Evolutionary conservation across 2,888 invertebrate species (phyloP).

Genomic region (Amphipoea oculea): DNA sequence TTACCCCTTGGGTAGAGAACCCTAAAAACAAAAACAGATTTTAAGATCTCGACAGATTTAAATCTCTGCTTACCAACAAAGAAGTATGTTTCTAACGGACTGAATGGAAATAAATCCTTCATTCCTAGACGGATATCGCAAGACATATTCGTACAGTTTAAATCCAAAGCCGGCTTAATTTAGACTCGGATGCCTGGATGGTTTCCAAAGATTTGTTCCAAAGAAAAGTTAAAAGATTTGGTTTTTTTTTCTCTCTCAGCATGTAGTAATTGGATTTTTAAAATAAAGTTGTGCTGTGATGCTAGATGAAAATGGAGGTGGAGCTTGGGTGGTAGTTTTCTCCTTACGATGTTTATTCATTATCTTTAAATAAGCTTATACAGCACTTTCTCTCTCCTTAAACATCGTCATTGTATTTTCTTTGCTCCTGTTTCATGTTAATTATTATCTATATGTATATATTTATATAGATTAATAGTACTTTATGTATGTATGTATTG

Average conservation of each 20-base stretch:
- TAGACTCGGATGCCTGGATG: constrained; percentile 42
- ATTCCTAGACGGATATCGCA: constrained; percentile 21
- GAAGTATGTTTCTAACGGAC: neutral
- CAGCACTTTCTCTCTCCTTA: too few relatives aligned
- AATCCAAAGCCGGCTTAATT: constrained; percentile 54
- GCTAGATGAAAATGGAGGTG: neutral
- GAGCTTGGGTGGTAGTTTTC: neutral
- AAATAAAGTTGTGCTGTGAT: neutral
- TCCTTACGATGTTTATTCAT: neutral
- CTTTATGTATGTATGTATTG: too few relatives aligned
- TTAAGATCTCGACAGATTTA: neutral
- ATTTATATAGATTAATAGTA: too few relatives aligned
- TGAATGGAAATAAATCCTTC: constrained; percentile 40
- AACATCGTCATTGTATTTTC: too few relatives aligned
- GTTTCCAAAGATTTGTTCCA: constrained; percentile 43
- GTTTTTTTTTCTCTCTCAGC: neutral
- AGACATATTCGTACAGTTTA: constrained; percentile 44
- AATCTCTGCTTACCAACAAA: constrained; percentile 9
- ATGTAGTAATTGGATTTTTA: constrained; percentile 21
- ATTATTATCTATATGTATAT: too few relatives aligned
- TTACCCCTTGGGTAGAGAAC: too few relatives aligned
- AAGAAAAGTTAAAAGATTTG: constrained; percentile 33
- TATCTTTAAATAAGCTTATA: neutral
- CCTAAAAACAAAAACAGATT: neutral
- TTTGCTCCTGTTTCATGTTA: too few relatives aligned